These are phyloP conservation scores for Sylvia borin DNA, from an alignment of 2,797 vertebrate species.

Conservation along the genomic window DNA sequence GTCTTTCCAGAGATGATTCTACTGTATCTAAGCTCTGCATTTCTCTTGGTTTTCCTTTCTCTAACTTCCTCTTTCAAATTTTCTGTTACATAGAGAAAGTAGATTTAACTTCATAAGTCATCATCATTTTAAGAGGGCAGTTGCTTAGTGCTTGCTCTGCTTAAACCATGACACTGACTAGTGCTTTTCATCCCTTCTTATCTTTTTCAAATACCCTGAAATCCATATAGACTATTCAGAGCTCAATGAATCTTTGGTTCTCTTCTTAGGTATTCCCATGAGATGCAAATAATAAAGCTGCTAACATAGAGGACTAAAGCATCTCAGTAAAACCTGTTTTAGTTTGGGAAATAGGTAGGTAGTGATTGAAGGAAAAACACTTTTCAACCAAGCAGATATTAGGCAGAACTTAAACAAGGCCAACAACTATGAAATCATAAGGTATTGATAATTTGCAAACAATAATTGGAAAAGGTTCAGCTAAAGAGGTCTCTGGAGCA, in stretches of 20 bases:
- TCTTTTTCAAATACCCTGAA: not conserved
- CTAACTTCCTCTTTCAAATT: not conserved
- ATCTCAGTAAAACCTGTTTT: not conserved
- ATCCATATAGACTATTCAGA: not conserved
- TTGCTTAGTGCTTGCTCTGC: not conserved
- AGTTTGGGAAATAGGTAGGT: not conserved
- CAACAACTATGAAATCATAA: not conserved
- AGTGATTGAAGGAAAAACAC: not conserved
- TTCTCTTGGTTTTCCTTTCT: not conserved
- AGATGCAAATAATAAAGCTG: not conserved
- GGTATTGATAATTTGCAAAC: not conserved
- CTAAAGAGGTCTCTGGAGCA: not conserved
- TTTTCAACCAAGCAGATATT: not conserved
- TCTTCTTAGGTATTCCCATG: not conserved
- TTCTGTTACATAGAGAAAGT: not conserved
- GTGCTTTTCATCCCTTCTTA: not conserved
- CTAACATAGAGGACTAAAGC: not conserved
- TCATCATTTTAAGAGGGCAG: not conserved
- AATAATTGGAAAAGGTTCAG: not conserved
- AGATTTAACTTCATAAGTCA: not conserved
- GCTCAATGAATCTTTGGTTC: not conserved
- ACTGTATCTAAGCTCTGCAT: not conserved
- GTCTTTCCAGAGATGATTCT: not conserved
- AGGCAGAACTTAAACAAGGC: not conserved
- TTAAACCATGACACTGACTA: not conserved